These are phyloP conservation scores for Drosophila repletoides DNA, from an alignment of 1,140 invertebrate species.

Conservation along the genomic window DNA sequence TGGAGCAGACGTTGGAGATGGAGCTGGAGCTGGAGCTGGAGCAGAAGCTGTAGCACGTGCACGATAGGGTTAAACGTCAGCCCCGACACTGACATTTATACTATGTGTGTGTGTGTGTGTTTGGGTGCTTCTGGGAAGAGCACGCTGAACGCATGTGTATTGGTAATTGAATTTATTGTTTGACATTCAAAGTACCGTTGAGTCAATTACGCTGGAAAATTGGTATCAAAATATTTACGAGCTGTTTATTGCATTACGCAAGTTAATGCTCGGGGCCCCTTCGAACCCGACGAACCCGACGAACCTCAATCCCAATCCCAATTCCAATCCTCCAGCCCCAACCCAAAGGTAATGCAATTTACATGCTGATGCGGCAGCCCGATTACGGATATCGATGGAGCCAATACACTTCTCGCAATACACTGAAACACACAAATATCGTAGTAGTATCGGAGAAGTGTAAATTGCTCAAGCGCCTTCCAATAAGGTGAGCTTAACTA, in stretches of 20 bases:
- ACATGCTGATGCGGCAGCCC: conserved; percentile 57
- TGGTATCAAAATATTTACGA: conserved; percentile 81
- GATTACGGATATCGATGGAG: conserved; percentile 34
- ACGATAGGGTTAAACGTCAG: conserved; percentile 61
- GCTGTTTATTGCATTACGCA: conserved; percentile 79
- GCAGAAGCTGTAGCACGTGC: conserved; percentile 50
- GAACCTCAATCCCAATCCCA: too few species aligned
- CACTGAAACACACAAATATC: conserved; percentile 36
- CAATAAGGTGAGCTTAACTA: conserved; percentile 41
- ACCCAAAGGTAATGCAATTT: conserved; percentile 67
- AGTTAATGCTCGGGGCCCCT: conserved; percentile 40
- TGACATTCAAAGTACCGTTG: conserved; percentile 77
- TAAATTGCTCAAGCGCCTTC: conserved; percentile 45
- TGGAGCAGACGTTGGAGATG: too few species aligned
- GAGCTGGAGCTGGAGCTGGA: neutral
- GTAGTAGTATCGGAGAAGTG: conserved; percentile 44
- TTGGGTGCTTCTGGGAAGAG: too few species aligned
- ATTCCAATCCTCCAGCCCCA: too few species aligned
- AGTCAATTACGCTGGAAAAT: conserved; percentile 79
- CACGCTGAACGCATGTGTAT: conserved; percentile 52
- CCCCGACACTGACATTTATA: conserved; percentile 39
- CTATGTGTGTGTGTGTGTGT: neutral
- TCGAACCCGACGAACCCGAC: neutral
- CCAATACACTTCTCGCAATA: conserved; percentile 20
- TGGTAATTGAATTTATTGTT: conserved; percentile 81